Evolutionary conservation across 2,888 invertebrate genomes (phyloP), one percentile per base, ranked within the genome.

Genomic region (Limnephilus auricula): DNA sequence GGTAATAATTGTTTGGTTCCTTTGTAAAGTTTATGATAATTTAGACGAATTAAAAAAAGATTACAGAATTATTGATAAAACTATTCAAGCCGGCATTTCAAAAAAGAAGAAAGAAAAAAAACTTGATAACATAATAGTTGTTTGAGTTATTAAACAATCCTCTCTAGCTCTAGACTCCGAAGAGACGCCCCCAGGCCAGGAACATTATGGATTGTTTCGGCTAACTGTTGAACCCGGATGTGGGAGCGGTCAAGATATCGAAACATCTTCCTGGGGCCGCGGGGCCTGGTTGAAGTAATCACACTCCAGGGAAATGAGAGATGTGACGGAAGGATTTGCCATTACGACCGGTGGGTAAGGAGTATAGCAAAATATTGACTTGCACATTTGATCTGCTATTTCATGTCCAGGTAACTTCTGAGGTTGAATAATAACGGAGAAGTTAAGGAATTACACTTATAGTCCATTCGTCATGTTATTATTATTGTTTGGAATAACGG

Each of bases 211-310:
- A 82, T 31, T 18, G 80, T 82, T 12, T 82, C 80, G 80, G 34
- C n/a, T 37, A 82, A n/a, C 82, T 82, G 82, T 82, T 82, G 82
- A 34, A 82, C 82, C 82, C 10, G 82, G 82, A 34, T 34, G 82
- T 32, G 32, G 32, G 34, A 37, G 82, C 82, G 82, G 82, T 82
- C 82, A 82, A 82, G 82, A 34, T 32, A 34, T 34, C 34, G 34
- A 15, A 82, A 32, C 82, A 34, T 37, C 15, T 34, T 34, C 31
- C 82, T 15, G 18, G 82, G 10, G 18, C 82, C 82, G 18, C 12
- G 82, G 6, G 82, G 25, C 34, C 37, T 34, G 0, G 34, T 6
- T 25, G 82, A 32, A 82, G 25, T 82, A 25, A 34, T 82, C 37
- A 32, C 82, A 18, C 82, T 82, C 32, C 34, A 18, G 34, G 34